Evolutionary conservation across 1,140 invertebrate genomes (phyloP), one percentile per base, ranked within the genome.

Genomic region (Rhagoletis pomonella): DNA sequence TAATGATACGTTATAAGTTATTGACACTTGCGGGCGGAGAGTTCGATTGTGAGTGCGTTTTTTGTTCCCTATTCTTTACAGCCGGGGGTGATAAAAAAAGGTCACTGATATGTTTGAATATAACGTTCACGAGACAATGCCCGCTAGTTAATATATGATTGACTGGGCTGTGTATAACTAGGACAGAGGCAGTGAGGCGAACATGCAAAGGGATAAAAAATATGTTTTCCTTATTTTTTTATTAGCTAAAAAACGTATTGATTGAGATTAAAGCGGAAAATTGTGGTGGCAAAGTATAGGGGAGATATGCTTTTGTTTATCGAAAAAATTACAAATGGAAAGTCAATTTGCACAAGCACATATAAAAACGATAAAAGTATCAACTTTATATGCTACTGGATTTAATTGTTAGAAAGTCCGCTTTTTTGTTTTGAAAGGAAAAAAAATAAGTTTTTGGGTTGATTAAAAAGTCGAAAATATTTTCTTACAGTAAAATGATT

Each of bases 151-250:
- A 55, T 19, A n/a, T 55, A 55, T 81, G 73, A 81, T 55, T 81
- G 73, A 81, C 44, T 81, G 47, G n/a, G 42, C 55, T 81, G 44
- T 17, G n/a, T 81, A 55, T 19, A 81, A 58, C n/a, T 19, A 58
- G 10, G 5, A 81, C 19, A 55, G 55, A n/a, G 47, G 73, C 73
- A 50, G 73, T 81, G 47, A 55, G 7, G 73, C 7, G n/a, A 19
- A 55, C 29, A 81, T 55, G 2, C 50, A 5, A 81, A 55, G 0
- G 73, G 6, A 81, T 47, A 81, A 81, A 81, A 77, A 81, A 81
- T 81, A 58, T 81, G 73, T 81, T 81, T 81, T 81, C 44, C 7
- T 81, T 55, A 55, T 81, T 81, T 81, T 55, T 81, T 81, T 81
- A 81, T 55, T 81, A 81, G 73, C 47, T 6, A 50, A 81, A 19